Evolutionary conservation across 2,797 vertebrate genomes (phyloP), one percentile per base, ranked within the genome.

Genomic region (Heteromormyrus szaboi): DNA sequence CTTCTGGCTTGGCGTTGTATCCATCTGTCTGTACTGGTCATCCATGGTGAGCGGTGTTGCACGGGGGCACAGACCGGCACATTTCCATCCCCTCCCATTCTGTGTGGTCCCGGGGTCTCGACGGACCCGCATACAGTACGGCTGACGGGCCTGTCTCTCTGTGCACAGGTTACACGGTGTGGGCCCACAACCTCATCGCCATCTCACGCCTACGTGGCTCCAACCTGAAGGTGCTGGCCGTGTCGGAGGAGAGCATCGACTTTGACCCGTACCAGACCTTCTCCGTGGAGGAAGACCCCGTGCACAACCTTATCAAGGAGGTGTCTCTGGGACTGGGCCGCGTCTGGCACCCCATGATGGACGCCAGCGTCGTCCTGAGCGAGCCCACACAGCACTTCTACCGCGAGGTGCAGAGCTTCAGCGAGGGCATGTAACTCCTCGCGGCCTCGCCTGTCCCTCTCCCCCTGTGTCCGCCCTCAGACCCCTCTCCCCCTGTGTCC

Each of bases 231-330:
- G 94, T 98, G 89, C 96, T 99, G 89, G 97, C 97, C 33, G 97
- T 99, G 92, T 98, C 98, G 0, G 98, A 99, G 94, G 98, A 99
- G 95, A 99, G 98, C 96, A 98, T 99, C 93, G 97, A 99, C 95
- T 99, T 99, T 11, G 98, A 99, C 93, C 98, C 98, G 54, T 97
- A 98, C 92, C 97, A 99, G 95, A 95, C 97, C 29, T 94, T 97
- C 87, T 97, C 96, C 94, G 95, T 97, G 93, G 97, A 99, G 89
- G 98, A 98, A 65, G 97, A 99, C 95, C 98, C 98, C 5, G 96
- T 98, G 89, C 98, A 98, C 92, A 97, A 98, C 94, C 97, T 99
- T 91, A 97, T 99, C 91, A 98, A 99, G 94, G 97, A 99, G 95
- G 99, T 99, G 48, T 99, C 99, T 19, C 96, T 97, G 33, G 97